Evolutionary conservation across 2,888 invertebrate species (phyloP), one percentile per base, ranked within the genome.

Genomic region (Strigamia maritima): DNA sequence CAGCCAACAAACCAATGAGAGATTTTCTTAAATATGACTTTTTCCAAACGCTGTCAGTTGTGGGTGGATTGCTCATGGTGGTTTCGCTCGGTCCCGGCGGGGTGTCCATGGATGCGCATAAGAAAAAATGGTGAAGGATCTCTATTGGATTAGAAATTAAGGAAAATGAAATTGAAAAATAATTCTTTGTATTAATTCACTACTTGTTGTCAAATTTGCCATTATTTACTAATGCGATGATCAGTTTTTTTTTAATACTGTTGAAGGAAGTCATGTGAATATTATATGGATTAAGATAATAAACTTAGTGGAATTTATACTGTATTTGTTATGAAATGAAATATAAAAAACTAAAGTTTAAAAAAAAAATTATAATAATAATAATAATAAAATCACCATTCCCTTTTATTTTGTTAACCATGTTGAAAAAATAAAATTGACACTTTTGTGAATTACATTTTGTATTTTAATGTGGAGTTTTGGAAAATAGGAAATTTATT

Each of bases 21-120:
- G 99, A 99, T 89, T 99, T 99, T 89, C 92, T 99, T 83, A 99
- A 99, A 90, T 99, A 99, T 86, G 99, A 99, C 88, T 99, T 99
- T 90, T 93, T 93, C 80, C 91, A 99, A 94, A 99, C 99, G 65
- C 89, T 98, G 84, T 98, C 98, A 70, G 99, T 99, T 81, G 93
- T 99, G 85, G 99, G 99, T 81, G 99, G 98, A 78, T 91, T 99
- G 28, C 89, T 99, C 80, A 95, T 99, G 93, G 97, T 99, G 83
- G 98, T 99, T 14, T 95, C 95, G 81, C 90, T 98, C 81, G 99
- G 99, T 44, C 99, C 99, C 54, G 99, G 99, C 80, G 97, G 97
- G 79, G 97, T 98, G 60, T 98, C 98, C 81, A 97, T 99, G 95
- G 99, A 99, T 87, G 98, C 98, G 86, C 97, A 98, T 89, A 99